Base-by-base conservation (phyloP, 2,113 vertebrate genomes). In the Benitochromis conjunctus region DNA sequence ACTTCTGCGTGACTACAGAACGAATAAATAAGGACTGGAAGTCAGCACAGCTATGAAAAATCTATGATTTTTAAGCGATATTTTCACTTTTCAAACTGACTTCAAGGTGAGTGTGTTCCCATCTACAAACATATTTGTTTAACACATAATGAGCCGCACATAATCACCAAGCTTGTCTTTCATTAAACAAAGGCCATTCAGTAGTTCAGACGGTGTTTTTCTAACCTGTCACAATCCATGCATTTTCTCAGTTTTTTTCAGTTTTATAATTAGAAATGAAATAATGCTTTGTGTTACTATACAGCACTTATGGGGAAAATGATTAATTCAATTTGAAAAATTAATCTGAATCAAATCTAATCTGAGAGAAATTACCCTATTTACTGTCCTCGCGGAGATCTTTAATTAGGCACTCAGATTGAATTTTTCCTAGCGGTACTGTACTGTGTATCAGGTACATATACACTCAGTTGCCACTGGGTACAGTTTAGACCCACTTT, bases 251-350 rank as follows among this genome's bases (percentile, higher is more conserved):
- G n/a, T 29, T 16, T 57, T 57, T 57, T 2, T 57, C 18, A 62
- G 31, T 43, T 43, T 69, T 69, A 43, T 43, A 43, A 24, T 24
- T 69, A 43, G 12, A 71, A 41, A 41, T 9, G 0, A 66, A 66
- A 66, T 8, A 41, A 14, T 41, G 34, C 60, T n/a, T 41, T 0
- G 16, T 71, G 38, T 9, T 46, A 46, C 38, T 71, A 7, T 0
- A 0, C 8, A 0, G 3, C 24, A 46, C 12, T 26, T 69, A 43
- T 0, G 0, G 0, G 1, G 38, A 26, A 69, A 26, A 24, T 1
- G 0, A 71, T 46, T 24, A 16, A 1, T 46, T 26, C 10, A 46
- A 46, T 26, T 46, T 46, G 38, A 14, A 46, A 71, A 46, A 46
- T 41, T 21, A 5, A 9, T 41, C 60, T 38, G 60, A 69, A 69